A percentile compares a stretch with the other conserved stretches of the same genome.
These are phyloP conservation scores for Todiramphus chloris DNA, from an alignment of 2,113 vertebrate species.

Conservation along the genomic window DNA sequence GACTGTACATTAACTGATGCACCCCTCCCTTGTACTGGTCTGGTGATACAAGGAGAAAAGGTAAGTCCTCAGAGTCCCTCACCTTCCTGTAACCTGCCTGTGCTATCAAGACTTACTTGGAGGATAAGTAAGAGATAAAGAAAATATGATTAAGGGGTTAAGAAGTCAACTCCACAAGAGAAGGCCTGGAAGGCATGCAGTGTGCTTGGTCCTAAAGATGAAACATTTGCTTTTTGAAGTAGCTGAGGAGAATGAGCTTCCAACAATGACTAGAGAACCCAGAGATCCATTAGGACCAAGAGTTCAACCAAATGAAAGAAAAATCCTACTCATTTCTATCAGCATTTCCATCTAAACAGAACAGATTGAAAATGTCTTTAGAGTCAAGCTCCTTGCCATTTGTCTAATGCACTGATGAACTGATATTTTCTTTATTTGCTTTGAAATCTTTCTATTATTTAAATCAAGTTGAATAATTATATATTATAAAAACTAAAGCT, in stretches of 20 bases:
- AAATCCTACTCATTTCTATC: background rate
- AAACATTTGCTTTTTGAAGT: background rate
- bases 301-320: background rate
- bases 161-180: background rate
- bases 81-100: background rate
- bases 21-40: background rate
- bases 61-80: background rate
- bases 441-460: background rate
- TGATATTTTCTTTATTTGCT: background rate
- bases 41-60: background rate
- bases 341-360: background rate
- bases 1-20: background rate
- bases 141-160: background rate
- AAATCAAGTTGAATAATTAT: background rate
- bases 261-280: background rate
- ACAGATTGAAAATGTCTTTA: background rate
- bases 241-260: background rate
- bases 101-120: background rate
- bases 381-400: background rate
- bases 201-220: background rate
- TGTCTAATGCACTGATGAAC: background rate
- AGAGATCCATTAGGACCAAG: background rate
- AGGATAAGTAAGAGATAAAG: background rate
- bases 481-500: background rate
- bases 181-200: background rate